Evolutionary conservation across 2,113 vertebrate species (phyloP).

Genomic region (Tragelaphus strepsiceros): DNA sequence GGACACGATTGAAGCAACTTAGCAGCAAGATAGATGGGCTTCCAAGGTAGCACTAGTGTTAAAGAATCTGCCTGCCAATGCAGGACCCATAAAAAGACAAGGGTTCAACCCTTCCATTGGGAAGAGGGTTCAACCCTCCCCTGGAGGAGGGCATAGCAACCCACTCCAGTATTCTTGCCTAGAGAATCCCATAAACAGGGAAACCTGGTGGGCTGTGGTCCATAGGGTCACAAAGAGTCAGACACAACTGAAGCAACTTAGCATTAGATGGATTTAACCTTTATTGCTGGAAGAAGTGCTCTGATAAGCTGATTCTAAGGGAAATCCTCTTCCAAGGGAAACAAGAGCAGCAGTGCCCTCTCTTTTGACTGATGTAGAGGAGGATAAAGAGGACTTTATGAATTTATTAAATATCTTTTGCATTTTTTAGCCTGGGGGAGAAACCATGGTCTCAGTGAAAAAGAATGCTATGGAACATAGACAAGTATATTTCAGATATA

Average conservation of each 20-base stretch:
- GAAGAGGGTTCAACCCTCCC: no score
- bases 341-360: not conserved
- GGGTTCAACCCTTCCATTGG: not conserved
- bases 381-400: not conserved
- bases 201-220: not conserved
- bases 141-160: not conserved
- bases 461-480: not conserved
- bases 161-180: not conserved
- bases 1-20: no score
- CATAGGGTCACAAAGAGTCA: not conserved
- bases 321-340: not conserved
- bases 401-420: not conserved
- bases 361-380: not conserved
- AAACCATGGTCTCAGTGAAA: not conserved
- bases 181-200: not conserved
- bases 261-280: not conserved
- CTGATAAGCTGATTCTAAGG: not conserved
- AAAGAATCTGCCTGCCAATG: not conserved
- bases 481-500: not conserved
- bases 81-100: not conserved
- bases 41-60: not conserved
- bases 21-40: not conserved
- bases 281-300: not conserved
- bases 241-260: not conserved
- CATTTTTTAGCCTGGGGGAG: not conserved